Evolutionary conservation across 2,888 invertebrate species (phyloP).

Genomic region (Aphelenchoides bicaudatus): DNA sequence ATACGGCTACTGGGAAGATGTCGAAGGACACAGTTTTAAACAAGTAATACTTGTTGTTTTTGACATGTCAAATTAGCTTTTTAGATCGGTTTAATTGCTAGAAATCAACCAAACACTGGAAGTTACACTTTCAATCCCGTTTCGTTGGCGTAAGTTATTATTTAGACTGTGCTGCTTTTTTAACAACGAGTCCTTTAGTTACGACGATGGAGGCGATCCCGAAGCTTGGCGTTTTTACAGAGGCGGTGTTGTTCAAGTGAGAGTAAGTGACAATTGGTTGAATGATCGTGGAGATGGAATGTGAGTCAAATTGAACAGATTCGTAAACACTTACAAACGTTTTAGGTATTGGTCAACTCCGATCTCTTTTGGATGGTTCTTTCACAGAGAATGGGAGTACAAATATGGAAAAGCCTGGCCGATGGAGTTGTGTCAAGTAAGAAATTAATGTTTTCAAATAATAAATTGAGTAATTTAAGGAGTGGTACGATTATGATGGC

Average conservation of each 20-base stretch:
- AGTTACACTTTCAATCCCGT: conserved; percentile 38
- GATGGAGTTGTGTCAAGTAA: conserved; percentile 75
- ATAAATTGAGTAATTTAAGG: too few species aligned
- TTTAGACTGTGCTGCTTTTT: background rate
- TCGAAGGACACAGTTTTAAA: conserved; percentile 34
- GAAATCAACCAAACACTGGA: conserved; percentile 35
- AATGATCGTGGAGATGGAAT: conserved; percentile 36
- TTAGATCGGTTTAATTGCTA: conserved; percentile 39
- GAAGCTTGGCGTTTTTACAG: conserved; percentile 43
- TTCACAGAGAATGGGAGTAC: conserved; percentile 80
- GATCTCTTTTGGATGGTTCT: conserved; percentile 87
- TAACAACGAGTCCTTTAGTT: background rate
- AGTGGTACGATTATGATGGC: conserved; percentile 67
- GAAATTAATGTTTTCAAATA: too few species aligned
- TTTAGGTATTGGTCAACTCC: conserved; percentile 78
- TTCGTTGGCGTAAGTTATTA: conserved; percentile 7
- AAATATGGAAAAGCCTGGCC: conserved; percentile 78
- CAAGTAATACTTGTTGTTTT: conserved; percentile 21
- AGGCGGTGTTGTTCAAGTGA: conserved; percentile 42
- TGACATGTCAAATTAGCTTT: background rate
- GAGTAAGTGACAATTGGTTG: conserved; percentile 38
- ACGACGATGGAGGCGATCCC: conserved; percentile 34
- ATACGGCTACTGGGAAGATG: conserved; percentile 46
- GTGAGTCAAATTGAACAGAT: background rate
- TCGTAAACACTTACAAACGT: background rate